Conservation (phyloP, 1,140 invertebrate genomes). For the Lordiphosa collinella region DNA sequence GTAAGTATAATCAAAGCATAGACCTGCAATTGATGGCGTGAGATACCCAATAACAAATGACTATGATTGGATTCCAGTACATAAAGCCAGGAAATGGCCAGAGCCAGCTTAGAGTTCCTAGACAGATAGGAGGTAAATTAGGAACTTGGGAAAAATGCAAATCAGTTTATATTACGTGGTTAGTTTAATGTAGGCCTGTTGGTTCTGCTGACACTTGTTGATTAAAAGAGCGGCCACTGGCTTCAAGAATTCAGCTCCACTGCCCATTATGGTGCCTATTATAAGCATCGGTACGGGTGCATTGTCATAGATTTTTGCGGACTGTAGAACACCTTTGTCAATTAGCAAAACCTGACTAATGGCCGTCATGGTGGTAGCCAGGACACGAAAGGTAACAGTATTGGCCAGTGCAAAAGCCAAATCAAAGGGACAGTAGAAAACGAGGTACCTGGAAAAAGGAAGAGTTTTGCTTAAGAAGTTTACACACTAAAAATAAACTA, state of each 20-base stretch:
- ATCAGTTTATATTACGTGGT: slow-evolving; percentile 42
- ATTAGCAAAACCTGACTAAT: slow-evolving; percentile 55
- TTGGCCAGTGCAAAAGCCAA: slow-evolving; percentile 16
- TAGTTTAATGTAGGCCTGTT: slow-evolving; percentile 39
- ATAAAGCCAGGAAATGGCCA: slow-evolving; percentile 30
- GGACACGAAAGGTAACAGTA: slow-evolving; percentile 28
- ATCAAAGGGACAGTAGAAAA: slow-evolving; percentile 58
- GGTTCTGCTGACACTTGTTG: slow-evolving; percentile 45
- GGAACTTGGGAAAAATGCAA: not conserved
- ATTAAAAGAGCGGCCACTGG: slow-evolving; percentile 48
- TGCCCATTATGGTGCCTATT: slow-evolving; percentile 54
- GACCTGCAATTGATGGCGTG: slow-evolving; percentile 19
- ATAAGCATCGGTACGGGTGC: slow-evolving; percentile 50
- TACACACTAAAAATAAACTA: no score
- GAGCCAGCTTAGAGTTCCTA: slow-evolving; percentile 54
- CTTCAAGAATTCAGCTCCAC: slow-evolving; percentile 53
- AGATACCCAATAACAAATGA: slow-evolving; percentile 16
- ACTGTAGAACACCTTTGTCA: slow-evolving; percentile 37
- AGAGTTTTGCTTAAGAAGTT: no score
- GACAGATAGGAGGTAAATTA: not conserved
- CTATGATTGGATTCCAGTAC: slow-evolving; percentile 22
- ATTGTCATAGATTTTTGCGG: slow-evolving; percentile 26
- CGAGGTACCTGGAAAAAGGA: slow-evolving; percentile 34
- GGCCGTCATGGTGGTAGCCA: slow-evolving; percentile 34
- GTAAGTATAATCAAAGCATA: slow-evolving; percentile 33